Percentiles rank a stretch among this genome's conserved stretches.
phyloP scores from a whole-genome alignment of 2,888 invertebrate species.

The Tenthredo mesomela region DNA sequence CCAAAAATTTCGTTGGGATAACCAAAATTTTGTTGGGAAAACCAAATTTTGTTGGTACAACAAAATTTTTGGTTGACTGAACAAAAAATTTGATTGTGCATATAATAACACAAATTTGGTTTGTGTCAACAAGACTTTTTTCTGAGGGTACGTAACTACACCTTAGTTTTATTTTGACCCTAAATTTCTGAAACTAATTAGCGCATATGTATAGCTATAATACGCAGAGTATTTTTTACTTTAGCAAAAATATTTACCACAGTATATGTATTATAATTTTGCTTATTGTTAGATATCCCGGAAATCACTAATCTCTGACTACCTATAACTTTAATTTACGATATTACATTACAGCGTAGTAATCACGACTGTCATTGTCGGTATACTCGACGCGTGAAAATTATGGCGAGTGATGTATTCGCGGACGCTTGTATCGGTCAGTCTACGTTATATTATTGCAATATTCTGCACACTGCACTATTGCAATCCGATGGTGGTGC shows the following conservation, averaged over 20 bases:
- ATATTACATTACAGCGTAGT: constrained; percentile 32
- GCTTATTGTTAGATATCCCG: neutral
- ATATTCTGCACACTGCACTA: neutral
- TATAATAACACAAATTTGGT: no score
- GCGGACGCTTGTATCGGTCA: constrained; percentile 15
- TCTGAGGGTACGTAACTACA: no score
- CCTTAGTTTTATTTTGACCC: neutral
- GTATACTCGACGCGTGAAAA: constrained; percentile 26
- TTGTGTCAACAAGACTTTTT: no score
- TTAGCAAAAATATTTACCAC: neutral
- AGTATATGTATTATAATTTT: neutral
- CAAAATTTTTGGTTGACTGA: no score
- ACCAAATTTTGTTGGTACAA: no score
- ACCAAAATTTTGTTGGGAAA: no score
- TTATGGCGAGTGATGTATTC: constrained; percentile 34
- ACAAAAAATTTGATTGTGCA: no score
- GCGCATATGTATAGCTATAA: no score
- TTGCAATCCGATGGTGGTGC: neutral
- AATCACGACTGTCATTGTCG: constrained; percentile 51
- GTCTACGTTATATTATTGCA: constrained; percentile 9
- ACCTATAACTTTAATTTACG: constrained; percentile 38
- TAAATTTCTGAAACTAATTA: neutral
- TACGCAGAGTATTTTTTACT: neutral
- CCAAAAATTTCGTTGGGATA: no score
- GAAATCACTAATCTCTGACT: neutral